Conservation (phyloP, 2,113 vertebrate genomes). For the Nothobranchius kuhntae region DNA sequence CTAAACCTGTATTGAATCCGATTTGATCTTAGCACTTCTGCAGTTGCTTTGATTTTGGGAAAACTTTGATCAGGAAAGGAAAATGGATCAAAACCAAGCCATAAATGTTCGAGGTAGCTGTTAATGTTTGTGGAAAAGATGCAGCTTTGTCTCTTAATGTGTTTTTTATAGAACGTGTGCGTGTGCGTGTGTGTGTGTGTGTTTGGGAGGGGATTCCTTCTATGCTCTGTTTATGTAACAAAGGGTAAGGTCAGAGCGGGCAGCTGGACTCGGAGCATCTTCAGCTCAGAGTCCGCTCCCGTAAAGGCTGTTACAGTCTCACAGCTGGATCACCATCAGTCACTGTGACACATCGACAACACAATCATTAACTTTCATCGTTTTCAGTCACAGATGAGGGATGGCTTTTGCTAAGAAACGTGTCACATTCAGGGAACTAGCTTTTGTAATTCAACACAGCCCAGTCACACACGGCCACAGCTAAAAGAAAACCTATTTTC, state of each 20-base stretch:
- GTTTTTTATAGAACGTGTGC: background rate
- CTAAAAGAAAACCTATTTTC: too few relatives aligned
- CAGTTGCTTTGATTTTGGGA: background rate
- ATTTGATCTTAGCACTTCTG: slow-evolving; percentile 5
- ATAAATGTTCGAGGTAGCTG: slow-evolving; percentile 9
- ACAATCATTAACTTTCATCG: background rate
- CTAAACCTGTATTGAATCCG: slow-evolving; percentile 7
- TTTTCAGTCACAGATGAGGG: background rate
- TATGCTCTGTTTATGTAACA: slow-evolving; percentile 5
- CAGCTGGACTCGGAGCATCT: slow-evolving; percentile 53
- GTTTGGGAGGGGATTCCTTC: slow-evolving; percentile 26
- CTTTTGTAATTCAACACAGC: too few relatives aligned
- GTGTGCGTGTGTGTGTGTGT: slow-evolving; percentile 16
- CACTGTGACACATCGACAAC: slow-evolving; percentile 5
- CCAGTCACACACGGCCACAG: too few relatives aligned
- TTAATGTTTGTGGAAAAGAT: background rate
- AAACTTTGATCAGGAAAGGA: background rate
- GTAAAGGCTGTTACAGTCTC: slow-evolving; percentile 12
- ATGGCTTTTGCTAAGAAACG: too few relatives aligned
- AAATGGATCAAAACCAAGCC: background rate
- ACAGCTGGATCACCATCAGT: background rate
- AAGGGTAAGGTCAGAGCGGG: slow-evolving; percentile 65
- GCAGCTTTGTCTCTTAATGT: slow-evolving; percentile 1
- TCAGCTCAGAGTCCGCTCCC: slow-evolving; percentile 38
- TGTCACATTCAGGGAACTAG: too few relatives aligned